These are phyloP conservation scores for Tipula vernalis DNA, from an alignment of 2,888 invertebrate genomes.

Conservation along the genomic window DNA sequence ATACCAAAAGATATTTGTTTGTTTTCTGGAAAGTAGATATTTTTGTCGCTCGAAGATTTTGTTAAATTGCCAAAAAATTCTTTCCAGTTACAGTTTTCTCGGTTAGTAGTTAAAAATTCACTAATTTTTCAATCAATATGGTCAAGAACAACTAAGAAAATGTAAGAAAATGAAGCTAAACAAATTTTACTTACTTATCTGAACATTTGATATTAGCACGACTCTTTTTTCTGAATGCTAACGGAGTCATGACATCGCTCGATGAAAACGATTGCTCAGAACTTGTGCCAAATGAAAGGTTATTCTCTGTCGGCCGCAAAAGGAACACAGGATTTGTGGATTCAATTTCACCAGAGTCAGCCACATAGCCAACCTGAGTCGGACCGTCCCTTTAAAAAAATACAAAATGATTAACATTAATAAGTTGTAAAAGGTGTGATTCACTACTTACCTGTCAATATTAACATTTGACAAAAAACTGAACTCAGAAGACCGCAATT, in stretches of 20 bases:
- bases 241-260: background rate
- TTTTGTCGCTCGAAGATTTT: background rate
- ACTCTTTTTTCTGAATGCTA: background rate
- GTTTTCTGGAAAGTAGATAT: background rate
- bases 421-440: no score
- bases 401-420: background rate
- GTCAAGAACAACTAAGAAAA: no score
- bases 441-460: background rate
- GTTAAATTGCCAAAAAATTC: background rate
- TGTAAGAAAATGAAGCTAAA: background rate
- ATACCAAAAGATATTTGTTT: background rate
- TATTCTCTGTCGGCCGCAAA: background rate
- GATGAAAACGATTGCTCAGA: background rate
- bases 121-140: no score
- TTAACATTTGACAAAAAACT: background rate
- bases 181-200: background rate
- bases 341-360: background rate
- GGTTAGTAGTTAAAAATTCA: no score
- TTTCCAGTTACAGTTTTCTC: background rate
- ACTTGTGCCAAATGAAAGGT: background rate
- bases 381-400: background rate
- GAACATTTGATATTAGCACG: background rate
- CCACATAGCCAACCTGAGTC: background rate
- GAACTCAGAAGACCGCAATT: background rate
- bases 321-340: background rate